These are phyloP conservation scores for Cryptocheilus praepositus DNA, from an alignment of 2,888 invertebrate species.

Conservation along the genomic window DNA sequence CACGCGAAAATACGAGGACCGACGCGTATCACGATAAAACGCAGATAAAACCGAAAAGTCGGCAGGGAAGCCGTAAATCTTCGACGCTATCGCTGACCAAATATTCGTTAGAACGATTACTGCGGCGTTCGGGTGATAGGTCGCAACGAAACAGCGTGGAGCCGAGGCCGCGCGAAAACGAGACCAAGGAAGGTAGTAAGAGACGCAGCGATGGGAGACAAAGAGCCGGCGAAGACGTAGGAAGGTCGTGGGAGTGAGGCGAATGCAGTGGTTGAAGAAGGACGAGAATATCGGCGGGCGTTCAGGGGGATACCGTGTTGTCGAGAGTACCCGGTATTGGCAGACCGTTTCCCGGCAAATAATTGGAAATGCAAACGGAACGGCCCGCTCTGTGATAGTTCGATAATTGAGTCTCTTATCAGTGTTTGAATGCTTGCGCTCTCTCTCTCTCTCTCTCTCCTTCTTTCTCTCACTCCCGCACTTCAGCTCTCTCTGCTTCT, in stretches of 20 bases:
- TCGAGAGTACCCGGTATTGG: constrained; percentile 71
- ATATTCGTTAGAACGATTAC: too few species aligned
- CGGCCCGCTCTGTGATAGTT: constrained; percentile 71
- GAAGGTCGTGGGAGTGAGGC: constrained; percentile 8
- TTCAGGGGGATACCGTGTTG: constrained; percentile 51
- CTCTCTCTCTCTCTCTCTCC: constrained; percentile 31
- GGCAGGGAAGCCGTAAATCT: too few species aligned
- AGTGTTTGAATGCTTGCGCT: constrained; percentile 66
- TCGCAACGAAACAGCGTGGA: constrained; percentile 9
- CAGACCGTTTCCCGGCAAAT: constrained; percentile 73
- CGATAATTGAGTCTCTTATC: constrained; percentile 75
- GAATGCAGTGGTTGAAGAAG: constrained; percentile 22
- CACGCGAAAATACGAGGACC: too few species aligned
- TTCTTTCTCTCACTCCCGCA: constrained; percentile 17
- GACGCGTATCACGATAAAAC: too few species aligned
- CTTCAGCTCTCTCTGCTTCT: constrained; percentile 17
- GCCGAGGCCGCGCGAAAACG: constrained; percentile 14
- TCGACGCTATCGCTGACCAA: too few species aligned
- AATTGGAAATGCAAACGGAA: constrained; percentile 75
- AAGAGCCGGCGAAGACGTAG: constrained; percentile 7
- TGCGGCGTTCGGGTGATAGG: neutral
- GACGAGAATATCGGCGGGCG: constrained; percentile 16
- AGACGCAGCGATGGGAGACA: constrained; percentile 16
- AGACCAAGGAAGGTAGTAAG: constrained; percentile 15
- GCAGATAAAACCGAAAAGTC: too few species aligned